phyloP scores from a whole-genome alignment of 2,113 vertebrate species.

The Litocranius walleri region DNA sequence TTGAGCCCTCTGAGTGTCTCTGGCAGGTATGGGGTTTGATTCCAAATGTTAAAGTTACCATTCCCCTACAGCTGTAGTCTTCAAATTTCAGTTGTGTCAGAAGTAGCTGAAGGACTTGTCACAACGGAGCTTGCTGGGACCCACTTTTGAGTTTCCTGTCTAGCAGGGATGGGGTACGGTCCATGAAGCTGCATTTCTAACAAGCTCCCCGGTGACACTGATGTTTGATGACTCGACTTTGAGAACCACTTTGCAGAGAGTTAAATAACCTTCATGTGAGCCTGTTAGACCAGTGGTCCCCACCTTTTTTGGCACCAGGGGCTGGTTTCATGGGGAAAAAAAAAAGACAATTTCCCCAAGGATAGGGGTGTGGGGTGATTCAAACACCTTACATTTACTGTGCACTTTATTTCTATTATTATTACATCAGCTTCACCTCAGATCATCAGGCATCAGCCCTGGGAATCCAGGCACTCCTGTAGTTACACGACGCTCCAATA shows the following conservation, averaged over 20 bases:
- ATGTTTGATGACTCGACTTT: not conserved
- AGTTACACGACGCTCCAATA: not conserved
- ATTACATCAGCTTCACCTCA: not conserved
- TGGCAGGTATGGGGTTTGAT: not conserved
- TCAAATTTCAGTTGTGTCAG: not conserved
- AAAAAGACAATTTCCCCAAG: not conserved
- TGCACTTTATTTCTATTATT: not conserved
- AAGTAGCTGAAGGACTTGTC: not conserved
- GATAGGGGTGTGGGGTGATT: not conserved
- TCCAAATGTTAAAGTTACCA: not conserved
- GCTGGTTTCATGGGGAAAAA: not conserved
- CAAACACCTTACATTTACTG: not conserved
- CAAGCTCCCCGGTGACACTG: not conserved
- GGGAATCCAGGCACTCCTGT: rapidly evolving
- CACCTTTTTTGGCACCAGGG: not conserved
- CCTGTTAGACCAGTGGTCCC: not conserved
- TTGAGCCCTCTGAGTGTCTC: not conserved
- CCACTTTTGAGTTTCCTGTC: not conserved
- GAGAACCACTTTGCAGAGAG: not conserved
- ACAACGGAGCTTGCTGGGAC: not conserved
- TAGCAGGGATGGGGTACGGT: not conserved
- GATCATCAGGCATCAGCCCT: not conserved
- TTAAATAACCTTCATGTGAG: not conserved
- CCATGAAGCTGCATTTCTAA: not conserved
- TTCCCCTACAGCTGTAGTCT: not conserved